Base-by-base conservation (phyloP, 2,113 vertebrate species). In the Oreochromis niloticus region DNA sequence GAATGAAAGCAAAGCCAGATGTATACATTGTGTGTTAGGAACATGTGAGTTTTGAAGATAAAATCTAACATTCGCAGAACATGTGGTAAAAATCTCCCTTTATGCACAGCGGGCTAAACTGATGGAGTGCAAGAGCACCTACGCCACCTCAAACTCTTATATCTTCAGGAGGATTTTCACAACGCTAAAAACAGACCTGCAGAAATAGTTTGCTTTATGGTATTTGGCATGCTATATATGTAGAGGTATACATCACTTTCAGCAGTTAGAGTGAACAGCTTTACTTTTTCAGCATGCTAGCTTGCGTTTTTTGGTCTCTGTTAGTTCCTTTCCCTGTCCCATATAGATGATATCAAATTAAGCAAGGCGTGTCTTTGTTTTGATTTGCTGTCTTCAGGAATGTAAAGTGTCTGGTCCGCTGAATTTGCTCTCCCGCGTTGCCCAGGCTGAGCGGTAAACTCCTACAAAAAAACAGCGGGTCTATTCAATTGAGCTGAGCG, bases 311-410 rank as follows among this genome's bases (percentile, higher is more conserved):
- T 89, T 88, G 11, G 57, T 83, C 82, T 75, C 13, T 6, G 4
- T 24, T 46, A 12, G 63, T 71, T 68, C 79, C 54, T 54, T 75
- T 80, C 83, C 48, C 55, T 22, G 5, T 46, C 34, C 36, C 11
- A 46, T 82, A 81, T 24, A 86, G 82, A 54, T 10, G 22, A 88
- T 48, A 91, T 92, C 85, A 88, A 54, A 87, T 79, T 87, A 41
- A 88, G 66, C 61, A 27, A 17, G 22, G 52, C 3, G 3, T 14
- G 57, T 24, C 83, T 91, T 91, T 94, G 85, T 92, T 94, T 91
- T 88, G 88, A 90, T 71, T 81, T 30, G 22, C 81, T 80, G 68
- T 75, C 86, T 85, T 34, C 43, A 84, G 93, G 93, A 94, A 95
- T 93, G 92, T 81, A 24, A 91, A 86, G 85, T 9, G 88, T 92